These are phyloP conservation scores for Acanthurus leucopareius DNA, from an alignment of 2,797 vertebrate genomes.

Conservation along the genomic window DNA sequence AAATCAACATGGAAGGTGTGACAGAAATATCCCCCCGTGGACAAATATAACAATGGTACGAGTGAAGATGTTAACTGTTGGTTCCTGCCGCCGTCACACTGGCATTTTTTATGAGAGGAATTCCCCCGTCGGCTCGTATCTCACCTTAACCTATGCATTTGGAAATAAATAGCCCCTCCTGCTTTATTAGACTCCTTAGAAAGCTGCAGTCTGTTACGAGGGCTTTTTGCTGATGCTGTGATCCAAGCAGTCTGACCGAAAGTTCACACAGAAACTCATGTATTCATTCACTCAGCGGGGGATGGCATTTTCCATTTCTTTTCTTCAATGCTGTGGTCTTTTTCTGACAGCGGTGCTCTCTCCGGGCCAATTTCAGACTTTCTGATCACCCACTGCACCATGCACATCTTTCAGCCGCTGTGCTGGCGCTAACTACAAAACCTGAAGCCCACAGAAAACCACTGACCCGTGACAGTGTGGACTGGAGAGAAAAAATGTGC, in stretches of 20 bases:
- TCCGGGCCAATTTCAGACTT: slow-evolving; percentile 77
- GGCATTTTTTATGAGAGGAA: slow-evolving; percentile 20
- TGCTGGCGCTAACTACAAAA: slow-evolving; percentile 65
- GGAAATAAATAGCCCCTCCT: slow-evolving; percentile 51
- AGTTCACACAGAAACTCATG: slow-evolving; percentile 63
- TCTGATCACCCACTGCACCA: slow-evolving; percentile 71
- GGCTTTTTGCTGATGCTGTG: slow-evolving; percentile 64
- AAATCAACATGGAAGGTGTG: slow-evolving; percentile 46
- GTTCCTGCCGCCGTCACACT: slow-evolving; percentile 27
- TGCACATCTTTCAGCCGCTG: slow-evolving; percentile 69
- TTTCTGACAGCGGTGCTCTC: slow-evolving; percentile 72
- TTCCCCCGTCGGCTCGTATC: not conserved
- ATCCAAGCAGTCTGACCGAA: slow-evolving; percentile 51
- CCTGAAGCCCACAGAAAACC: slow-evolving; percentile 63
- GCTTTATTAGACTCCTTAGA: slow-evolving; percentile 57
- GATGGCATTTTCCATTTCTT: slow-evolving; percentile 76
- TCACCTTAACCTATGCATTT: slow-evolving; percentile 40
- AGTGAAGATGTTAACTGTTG: slow-evolving; percentile 47
- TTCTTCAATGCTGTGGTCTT: slow-evolving; percentile 66
- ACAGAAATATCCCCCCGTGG: slow-evolving; percentile 55
- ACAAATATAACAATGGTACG: slow-evolving; percentile 43
- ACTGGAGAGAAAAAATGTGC: not conserved
- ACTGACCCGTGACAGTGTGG: slow-evolving; percentile 60
- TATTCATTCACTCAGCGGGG: slow-evolving; percentile 76
- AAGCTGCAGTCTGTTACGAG: slow-evolving; percentile 54